Base-by-base conservation (phyloP, 2,797 vertebrate genomes). In the Dermochelys coriacea region DNA sequence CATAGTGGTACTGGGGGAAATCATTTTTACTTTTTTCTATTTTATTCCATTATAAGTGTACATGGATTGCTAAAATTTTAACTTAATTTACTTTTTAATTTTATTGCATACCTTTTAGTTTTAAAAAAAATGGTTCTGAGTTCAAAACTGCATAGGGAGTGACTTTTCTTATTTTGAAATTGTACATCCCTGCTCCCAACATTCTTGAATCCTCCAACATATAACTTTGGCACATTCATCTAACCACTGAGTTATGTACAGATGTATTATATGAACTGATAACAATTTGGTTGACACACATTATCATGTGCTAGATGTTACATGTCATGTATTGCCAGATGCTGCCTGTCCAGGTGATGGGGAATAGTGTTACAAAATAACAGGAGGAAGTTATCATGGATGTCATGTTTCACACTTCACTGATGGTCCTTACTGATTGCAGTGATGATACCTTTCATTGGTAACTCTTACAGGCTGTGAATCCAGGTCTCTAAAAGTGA, bases 91-190 rank as follows among this genome's bases (percentile, higher is more conserved):
- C 45, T 86, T 95, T 90, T 94, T 88, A 85, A 49, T 85, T 64
- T 93, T 59, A 79, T 94, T 93, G 74, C 55, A 87, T 80, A 15
- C 50, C 34, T 94, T 64, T 87, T 47, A 90, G 82, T 55, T 90
- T 90, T 90, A 87, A 94, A 93, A 85, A 91, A 92, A 87, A 27
- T n/a, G 80, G 79, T 51, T 91, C 84, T 79, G 31, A 75, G 16
- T 86, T 94, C 34, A 87, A 91, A 95, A 87, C 92, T 91, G 55
- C 41, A 77, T 47, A 83, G 68, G 55, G 91, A 92, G 50, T 87
- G 4, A 89, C 94, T 4, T 10, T 91, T 86, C 55, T 95, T 84
- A 90, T 96, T 95, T 94, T 81, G 68, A 92, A 96, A 96, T 90
- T 71, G 80, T 45, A 83, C 80, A 90, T 81, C 59, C 37, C 49